Conservation (phyloP, 2,113 vertebrate species). For the Amazona vittata region DNA sequence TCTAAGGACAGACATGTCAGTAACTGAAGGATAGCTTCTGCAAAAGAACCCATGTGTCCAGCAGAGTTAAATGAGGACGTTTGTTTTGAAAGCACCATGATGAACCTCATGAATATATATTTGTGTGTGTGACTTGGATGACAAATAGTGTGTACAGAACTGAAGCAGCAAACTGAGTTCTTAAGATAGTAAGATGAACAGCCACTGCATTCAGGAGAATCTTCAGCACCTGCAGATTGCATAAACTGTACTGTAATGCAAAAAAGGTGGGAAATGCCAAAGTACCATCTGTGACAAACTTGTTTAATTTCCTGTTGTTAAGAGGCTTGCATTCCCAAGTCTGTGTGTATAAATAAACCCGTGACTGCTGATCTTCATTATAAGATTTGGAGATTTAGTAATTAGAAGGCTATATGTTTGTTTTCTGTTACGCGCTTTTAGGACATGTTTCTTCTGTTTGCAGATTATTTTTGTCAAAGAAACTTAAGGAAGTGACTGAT, state of each 20-base stretch:
- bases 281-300: neutral
- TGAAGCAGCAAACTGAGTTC: neutral
- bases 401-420: neutral
- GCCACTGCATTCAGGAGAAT: neutral
- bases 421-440: neutral
- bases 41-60: neutral
- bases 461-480: conserved; percentile 86
- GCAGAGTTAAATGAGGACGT: neutral
- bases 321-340: neutral
- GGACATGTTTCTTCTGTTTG: conserved; percentile 45
- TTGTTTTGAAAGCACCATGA: neutral
- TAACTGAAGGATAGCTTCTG: neutral
- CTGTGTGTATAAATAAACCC: neutral
- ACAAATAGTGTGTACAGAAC: neutral
- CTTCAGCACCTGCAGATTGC: neutral
- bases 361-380: neutral
- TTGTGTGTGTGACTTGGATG: neutral
- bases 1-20: neutral
- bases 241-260: neutral
- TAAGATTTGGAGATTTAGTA: neutral
- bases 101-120: neutral
- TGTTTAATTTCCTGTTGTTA: neutral
- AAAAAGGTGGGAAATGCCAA: neutral
- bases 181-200: neutral
- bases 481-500: conserved; percentile 80